Percentiles rank a stretch among this genome's conserved stretches.
phyloP scores from a whole-genome alignment of 64 coral and sea anemone species.

The Orbicella faveolata region DNA sequence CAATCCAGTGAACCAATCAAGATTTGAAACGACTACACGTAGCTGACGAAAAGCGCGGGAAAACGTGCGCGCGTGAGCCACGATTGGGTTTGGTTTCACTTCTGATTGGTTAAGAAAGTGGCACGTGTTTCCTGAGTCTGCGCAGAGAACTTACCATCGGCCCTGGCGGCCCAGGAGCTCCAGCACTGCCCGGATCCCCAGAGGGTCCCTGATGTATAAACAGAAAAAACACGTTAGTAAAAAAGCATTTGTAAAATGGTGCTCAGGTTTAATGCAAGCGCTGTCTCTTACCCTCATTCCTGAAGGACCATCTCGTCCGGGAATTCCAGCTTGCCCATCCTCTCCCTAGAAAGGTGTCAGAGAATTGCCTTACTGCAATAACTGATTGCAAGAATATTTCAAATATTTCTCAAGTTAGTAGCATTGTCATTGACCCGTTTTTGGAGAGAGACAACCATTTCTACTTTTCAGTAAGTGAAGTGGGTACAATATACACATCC shows the following conservation, averaged over 20 bases:
- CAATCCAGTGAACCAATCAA: too few relatives aligned
- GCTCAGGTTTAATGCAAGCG: not conserved
- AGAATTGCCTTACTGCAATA: not conserved
- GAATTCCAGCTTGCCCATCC: not conserved
- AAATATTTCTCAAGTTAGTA: too few relatives aligned
- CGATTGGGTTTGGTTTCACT: too few relatives aligned
- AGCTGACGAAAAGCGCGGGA: too few relatives aligned
- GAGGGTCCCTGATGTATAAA: not conserved
- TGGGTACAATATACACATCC: too few relatives aligned
- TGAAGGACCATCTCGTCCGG: slow-evolving; percentile 1
- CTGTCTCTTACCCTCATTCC: not conserved
- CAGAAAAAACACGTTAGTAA: not conserved
- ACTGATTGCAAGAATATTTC: not conserved
- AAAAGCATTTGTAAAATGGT: not conserved
- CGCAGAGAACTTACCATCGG: slow-evolving; percentile 13
- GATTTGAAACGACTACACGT: too few relatives aligned
- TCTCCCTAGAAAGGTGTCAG: not conserved
- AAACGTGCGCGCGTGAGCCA: too few relatives aligned
- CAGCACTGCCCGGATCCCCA: slow-evolving; percentile 14
- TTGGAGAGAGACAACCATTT: too few relatives aligned
- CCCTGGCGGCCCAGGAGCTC: not conserved
- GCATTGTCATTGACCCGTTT: too few relatives aligned
- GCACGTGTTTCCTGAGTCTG: too few relatives aligned
- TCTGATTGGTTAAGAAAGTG: not conserved
- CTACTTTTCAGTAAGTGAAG: too few relatives aligned